A percentile compares a stretch with the other conserved stretches of the same genome.
Conservation (phyloP, 2,888 invertebrate genomes). For the Mesorhabditis spiculigera region DNA sequence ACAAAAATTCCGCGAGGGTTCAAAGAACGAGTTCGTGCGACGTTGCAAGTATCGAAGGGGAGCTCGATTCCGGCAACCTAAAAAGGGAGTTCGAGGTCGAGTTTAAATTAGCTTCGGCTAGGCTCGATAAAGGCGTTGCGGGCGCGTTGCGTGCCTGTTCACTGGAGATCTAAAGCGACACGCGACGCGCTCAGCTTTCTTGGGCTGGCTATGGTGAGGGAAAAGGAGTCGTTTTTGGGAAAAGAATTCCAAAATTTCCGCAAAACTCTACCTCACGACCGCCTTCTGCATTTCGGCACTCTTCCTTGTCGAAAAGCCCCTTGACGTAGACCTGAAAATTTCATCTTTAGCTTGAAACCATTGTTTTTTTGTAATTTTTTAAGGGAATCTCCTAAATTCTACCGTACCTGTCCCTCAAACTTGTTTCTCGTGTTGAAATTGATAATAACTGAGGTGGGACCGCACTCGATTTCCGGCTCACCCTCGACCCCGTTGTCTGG, state of each 20-base stretch:
- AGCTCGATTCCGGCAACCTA: slow-evolving; percentile 57
- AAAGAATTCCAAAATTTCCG: neutral
- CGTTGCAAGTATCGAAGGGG: slow-evolving; percentile 57
- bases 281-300: slow-evolving; percentile 53
- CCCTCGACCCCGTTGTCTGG: slow-evolving; percentile 56
- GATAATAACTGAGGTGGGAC: slow-evolving; percentile 52
- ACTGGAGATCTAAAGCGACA: neutral
- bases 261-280: slow-evolving; percentile 38
- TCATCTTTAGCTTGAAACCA: no score
- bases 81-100: neutral
- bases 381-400: slow-evolving; percentile 27
- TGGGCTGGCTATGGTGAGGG: no score
- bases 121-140: neutral
- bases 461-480: slow-evolving; percentile 59
- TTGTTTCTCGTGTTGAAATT: slow-evolving; percentile 58
- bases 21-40: slow-evolving; percentile 55
- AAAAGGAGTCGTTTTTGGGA: neutral
- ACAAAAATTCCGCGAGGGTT: slow-evolving; percentile 58
- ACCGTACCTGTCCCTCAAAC: slow-evolving; percentile 47
- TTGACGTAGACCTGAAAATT: slow-evolving; percentile 50
- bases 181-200: no score
- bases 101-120: neutral
- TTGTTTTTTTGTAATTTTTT: no score
- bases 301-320: slow-evolving; percentile 53
- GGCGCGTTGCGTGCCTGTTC: neutral